Evolutionary conservation across 2,888 invertebrate species (phyloP), one percentile per base, ranked within the genome.

Genomic region (Drosophila niveifrons): DNA sequence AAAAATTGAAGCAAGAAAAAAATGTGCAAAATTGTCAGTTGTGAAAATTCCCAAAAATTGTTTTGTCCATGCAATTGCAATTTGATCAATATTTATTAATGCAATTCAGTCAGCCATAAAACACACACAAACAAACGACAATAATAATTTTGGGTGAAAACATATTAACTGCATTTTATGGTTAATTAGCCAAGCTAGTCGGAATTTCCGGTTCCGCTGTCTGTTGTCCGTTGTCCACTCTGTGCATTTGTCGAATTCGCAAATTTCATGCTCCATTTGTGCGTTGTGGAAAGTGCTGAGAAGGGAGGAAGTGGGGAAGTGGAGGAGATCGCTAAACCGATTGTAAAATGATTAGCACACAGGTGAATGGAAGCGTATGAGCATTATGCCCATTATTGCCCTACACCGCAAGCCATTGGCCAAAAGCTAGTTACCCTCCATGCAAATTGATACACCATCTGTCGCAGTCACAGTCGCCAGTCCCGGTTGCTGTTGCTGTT

Each of bases 161-260:
- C 18, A 52, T 75, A 82, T 70, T 72, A 79, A 74, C 67, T 68
- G 65, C 61, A 85, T 82, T 82, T 82, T 72, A 62, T 76, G 86
- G 64, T 65, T 82, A 80, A 82, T 88, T 85, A 85, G 72, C n/a
- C 34, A 29, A 57, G 57, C 67, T 77, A 62, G 58, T 66, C 50
- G 43, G 36, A 50, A 63, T 65, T 62, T 72, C 72, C 82, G 67
- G 52, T 63, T 68, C 59, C 55, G 52, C 34, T 61, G 50, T 46
- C 23, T 4, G 1, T n/a, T n/a, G 34, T 52, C 41, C 39, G 18
- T 48, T 44, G 34, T 34, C 34, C 34, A 3, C 11, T 29, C 52
- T 44, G 44, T 34, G 44, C 15, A 41, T 41, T 55, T 78, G 75
- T 57, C 52, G 65, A 76, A 76, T 84, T 81, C 65, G 50, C 57